Percentiles rank a stretch among this genome's conserved stretches.
Evolutionary conservation across 2,888 invertebrate genomes (phyloP).

Genomic region (Poecilobothrus nobilitatus): DNA sequence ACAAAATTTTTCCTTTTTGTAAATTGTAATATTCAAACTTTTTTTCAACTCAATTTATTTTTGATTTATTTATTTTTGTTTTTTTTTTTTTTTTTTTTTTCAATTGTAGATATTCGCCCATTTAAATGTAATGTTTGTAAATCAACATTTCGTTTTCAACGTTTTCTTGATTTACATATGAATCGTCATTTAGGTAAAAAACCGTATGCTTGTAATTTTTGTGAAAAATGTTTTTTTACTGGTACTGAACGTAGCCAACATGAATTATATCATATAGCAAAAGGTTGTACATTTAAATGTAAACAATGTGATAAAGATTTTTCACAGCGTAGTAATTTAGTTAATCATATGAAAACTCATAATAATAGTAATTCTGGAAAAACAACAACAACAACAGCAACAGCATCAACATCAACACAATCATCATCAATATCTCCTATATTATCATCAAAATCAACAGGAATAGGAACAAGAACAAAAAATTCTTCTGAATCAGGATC

Average conservation of each 20-base stretch:
- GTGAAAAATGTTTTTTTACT: not conserved
- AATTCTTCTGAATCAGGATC: no score
- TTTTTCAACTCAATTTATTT: not conserved
- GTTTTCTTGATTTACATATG: not conserved
- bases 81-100: not conserved
- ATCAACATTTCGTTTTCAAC: constrained; percentile 6
- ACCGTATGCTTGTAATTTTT: not conserved
- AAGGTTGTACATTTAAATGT: constrained; percentile 1
- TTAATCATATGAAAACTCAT: not conserved
- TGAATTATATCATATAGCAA: not conserved
- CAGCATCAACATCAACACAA: not conserved
- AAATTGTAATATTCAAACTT: not conserved
- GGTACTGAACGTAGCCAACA: not conserved
- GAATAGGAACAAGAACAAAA: not conserved
- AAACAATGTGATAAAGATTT: not conserved
- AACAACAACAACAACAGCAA: not conserved
- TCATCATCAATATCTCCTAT: no score
- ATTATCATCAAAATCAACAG: not conserved
- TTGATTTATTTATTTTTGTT: not conserved
- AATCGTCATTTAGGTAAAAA: constrained; percentile 1
- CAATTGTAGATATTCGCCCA: not conserved
- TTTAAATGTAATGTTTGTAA: not conserved
- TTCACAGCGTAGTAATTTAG: not conserved
- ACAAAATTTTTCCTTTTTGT: no score
- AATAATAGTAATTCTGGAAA: not conserved